phyloP scores from a whole-genome alignment of 2,113 vertebrate species.

The Phainopepla nitens region DNA sequence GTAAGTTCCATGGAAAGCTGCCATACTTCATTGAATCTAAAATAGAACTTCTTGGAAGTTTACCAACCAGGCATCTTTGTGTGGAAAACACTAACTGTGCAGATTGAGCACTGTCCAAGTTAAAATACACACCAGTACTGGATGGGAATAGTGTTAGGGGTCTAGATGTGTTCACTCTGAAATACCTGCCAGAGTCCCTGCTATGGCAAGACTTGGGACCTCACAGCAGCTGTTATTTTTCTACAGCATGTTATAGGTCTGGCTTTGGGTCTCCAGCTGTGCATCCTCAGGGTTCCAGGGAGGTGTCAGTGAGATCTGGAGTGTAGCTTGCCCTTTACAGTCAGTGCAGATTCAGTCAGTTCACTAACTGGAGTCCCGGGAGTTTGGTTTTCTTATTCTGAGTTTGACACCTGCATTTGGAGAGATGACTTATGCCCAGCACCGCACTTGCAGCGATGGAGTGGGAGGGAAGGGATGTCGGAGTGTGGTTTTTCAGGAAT shows the following conservation, averaged over 20 bases:
- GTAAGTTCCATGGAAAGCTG: neutral
- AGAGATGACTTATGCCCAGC: neutral
- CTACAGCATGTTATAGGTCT: neutral
- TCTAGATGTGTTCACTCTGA: neutral
- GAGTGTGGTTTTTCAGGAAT: neutral
- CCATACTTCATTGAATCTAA: slow-evolving; percentile 22
- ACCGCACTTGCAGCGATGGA: neutral
- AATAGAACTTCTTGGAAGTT: slow-evolving; percentile 35
- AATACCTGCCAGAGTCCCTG: neutral
- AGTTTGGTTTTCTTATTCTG: neutral
- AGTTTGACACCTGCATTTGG: neutral
- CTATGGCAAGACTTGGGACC: neutral
- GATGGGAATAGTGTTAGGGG: neutral
- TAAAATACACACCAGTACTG: slow-evolving; percentile 33
- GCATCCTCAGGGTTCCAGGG: neutral
- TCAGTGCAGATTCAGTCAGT: neutral
- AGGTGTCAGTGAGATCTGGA: neutral
- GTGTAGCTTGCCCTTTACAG: neutral
- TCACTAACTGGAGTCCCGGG: neutral
- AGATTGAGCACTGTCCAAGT: slow-evolving; percentile 17
- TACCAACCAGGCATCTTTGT: slow-evolving; percentile 40
- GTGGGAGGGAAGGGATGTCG: neutral
- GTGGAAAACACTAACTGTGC: slow-evolving; percentile 41
- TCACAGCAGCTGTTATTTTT: neutral
- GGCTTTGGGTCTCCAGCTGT: neutral